Base-by-base conservation (phyloP, 2,888 invertebrate species). In the Dermolepida albohirtum region DNA sequence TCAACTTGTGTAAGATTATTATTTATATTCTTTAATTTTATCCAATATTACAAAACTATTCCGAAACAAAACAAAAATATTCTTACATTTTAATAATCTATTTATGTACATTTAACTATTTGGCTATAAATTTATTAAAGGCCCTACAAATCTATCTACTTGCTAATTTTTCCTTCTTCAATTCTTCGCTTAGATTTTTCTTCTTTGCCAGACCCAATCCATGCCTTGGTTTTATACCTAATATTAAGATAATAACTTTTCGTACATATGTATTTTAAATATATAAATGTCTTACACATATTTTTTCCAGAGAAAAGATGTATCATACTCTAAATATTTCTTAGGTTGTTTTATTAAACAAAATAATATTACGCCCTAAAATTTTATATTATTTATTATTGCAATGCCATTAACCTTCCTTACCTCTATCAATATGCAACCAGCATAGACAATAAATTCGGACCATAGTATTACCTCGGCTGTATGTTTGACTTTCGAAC, bases 341-440 rank as follows among this genome's bases (percentile, higher is more conserved):
- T 29, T 27, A 17, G 51, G 40, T 5, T 39, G 16, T 39, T 39
- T 57, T 12, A 66, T 12, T 51, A 66, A 40, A 10, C 66, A 66
- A 16, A 50, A 40, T 10, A 66, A 34, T 40, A 66, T 59, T 5
- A 57, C 47, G 41, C 29, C 50, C 66, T 66, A 22, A 50, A 66
- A 65, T 41, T 0, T 40, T 6, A 51, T 41, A 11, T 40, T 22
- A 7, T 10, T 16, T 40, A 41, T 14, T n/a, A 44, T 10, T 64
- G 14, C 22, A 22, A 17, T 12, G 10, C 14, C 16, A 6, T 17
- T 17, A n/a, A 50, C 6, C 44, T 1, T 14, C 66, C 66, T 69
- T 71, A 77, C 76, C 57, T 76, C 76, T 63, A 78, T 59, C 34
- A 70, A 16, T 40, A 76, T 66, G 50, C 72, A 73, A 11, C 71